phyloP scores from a whole-genome alignment of 2,888 invertebrate species.

The Campaea margaritaria region DNA sequence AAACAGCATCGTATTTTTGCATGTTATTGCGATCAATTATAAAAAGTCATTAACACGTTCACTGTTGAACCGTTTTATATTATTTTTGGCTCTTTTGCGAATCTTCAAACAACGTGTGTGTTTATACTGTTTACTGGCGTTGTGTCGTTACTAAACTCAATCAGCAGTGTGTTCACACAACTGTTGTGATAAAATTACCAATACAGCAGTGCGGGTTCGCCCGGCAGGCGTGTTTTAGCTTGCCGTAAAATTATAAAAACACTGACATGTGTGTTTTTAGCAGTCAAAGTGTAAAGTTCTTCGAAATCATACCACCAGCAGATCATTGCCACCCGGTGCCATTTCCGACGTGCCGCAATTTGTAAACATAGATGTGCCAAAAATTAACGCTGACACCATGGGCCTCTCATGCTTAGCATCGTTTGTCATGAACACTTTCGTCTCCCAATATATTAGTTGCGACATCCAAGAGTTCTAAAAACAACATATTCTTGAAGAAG shows the following conservation, averaged over 20 bases:
- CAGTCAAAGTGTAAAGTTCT: too few species aligned
- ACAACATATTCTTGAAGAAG: neutral
- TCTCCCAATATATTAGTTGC: slow-evolving; percentile 74
- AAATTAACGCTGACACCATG: slow-evolving; percentile 58
- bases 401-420: slow-evolving; percentile 71
- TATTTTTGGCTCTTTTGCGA: too few species aligned
- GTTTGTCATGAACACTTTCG: slow-evolving; percentile 68
- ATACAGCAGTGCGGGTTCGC: too few species aligned
- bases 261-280: too few species aligned
- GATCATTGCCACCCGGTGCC: slow-evolving; percentile 63
- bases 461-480: slow-evolving; percentile 73
- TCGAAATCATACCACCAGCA: slow-evolving; percentile 55
- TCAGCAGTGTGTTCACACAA: too few species aligned
- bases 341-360: slow-evolving; percentile 65
- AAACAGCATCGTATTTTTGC: neutral
- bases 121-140: too few species aligned
- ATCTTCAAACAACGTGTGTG: too few species aligned
- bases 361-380: slow-evolving; percentile 72
- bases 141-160: too few species aligned
- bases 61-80: too few species aligned
- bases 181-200: too few species aligned
- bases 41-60: neutral
- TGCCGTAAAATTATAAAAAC: too few species aligned
- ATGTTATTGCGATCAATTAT: neutral
- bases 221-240: too few species aligned